These are phyloP conservation scores for Nibea albiflora DNA, from an alignment of 2,113 vertebrate species.

Conservation along the genomic window DNA sequence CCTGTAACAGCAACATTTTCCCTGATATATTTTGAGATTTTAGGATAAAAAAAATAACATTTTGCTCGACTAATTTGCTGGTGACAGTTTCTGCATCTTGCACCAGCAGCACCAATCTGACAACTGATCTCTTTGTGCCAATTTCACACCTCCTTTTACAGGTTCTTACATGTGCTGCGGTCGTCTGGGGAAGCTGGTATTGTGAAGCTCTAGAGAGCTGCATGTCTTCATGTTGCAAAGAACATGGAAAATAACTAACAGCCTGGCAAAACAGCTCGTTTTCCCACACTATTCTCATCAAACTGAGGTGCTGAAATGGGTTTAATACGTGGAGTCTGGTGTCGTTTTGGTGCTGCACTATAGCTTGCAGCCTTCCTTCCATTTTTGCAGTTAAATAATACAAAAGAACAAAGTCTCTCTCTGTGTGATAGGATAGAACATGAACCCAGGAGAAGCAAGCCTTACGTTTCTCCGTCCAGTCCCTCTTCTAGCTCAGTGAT, in stretches of 20 bases:
- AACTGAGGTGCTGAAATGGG: background rate
- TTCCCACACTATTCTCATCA: background rate
- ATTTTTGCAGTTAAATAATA: background rate
- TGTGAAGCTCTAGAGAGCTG: constrained; percentile 26
- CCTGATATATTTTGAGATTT: background rate
- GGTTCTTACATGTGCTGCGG: constrained; percentile 34
- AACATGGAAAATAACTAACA: constrained; percentile 1
- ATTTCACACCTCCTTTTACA: constrained; percentile 68
- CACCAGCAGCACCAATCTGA: constrained; percentile 47
- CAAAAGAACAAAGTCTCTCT: background rate
- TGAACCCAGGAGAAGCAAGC: background rate
- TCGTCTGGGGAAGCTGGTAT: constrained; percentile 21
- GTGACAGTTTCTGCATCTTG: constrained; percentile 39
- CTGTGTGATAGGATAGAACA: background rate
- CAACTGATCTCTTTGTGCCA: constrained; percentile 45
- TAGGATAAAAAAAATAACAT: constrained; percentile 16
- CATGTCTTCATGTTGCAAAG: background rate
- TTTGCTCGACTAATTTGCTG: constrained; percentile 21
- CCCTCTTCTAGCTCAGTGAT: constrained; percentile 84
- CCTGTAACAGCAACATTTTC: background rate
- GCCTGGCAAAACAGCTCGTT: background rate
- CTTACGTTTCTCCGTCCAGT: constrained; percentile 86
- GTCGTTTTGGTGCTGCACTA: background rate
- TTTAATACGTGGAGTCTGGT: background rate
- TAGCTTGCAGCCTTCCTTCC: background rate